Evolutionary conservation across 2,797 vertebrate genomes (phyloP).

Genomic region (Diplodus sargus): DNA sequence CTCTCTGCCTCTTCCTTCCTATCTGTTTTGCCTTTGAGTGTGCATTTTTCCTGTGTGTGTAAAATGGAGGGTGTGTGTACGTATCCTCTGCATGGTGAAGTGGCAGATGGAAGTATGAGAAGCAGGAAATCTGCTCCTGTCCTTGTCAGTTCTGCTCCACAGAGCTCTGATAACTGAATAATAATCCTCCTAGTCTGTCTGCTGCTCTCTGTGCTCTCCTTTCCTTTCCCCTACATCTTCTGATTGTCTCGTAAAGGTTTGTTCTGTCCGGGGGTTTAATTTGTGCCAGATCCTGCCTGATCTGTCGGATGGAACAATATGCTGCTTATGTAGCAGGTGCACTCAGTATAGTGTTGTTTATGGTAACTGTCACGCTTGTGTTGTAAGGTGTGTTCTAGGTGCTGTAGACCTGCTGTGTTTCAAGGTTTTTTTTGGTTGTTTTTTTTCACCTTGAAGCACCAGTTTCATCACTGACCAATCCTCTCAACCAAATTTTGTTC

Average conservation of each 20-base stretch:
- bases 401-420: neutral
- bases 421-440: neutral
- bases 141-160: slow-evolving; percentile 87
- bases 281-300: slow-evolving; percentile 47
- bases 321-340: slow-evolving; percentile 34
- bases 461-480: neutral
- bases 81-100: slow-evolving; percentile 81
- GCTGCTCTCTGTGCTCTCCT: slow-evolving; percentile 56
- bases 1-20: slow-evolving; percentile 8
- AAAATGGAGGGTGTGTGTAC: slow-evolving; percentile 35
- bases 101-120: slow-evolving; percentile 87
- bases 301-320: slow-evolving; percentile 37
- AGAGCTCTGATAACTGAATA: slow-evolving; percentile 88
- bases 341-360: slow-evolving; percentile 14
- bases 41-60: slow-evolving; percentile 38
- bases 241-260: slow-evolving; percentile 63
- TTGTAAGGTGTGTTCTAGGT: slow-evolving; percentile 17
- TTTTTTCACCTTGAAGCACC: neutral
- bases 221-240: slow-evolving; percentile 48
- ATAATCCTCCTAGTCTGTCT: slow-evolving; percentile 81
- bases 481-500: neutral
- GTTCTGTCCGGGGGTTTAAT: slow-evolving; percentile 58
- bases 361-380: slow-evolving; percentile 23
- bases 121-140: slow-evolving; percentile 88
- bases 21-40: slow-evolving; percentile 26